These are phyloP conservation scores for Amphiprion clarkii DNA, from an alignment of 2,797 vertebrate species.

Conservation along the genomic window DNA sequence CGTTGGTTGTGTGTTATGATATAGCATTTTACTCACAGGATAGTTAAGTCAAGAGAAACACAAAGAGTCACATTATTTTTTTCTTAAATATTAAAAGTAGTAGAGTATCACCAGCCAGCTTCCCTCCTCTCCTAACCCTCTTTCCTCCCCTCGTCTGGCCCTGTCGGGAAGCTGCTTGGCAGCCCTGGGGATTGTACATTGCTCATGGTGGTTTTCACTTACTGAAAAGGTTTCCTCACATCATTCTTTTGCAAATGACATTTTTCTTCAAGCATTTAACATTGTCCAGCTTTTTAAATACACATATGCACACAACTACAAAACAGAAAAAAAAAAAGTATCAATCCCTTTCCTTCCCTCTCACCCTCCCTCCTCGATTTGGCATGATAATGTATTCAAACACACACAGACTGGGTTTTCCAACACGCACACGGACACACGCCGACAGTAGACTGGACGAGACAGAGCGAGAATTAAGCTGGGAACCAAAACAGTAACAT, in stretches of 20 bases:
- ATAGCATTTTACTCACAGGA: constrained; percentile 83
- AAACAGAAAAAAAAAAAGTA: constrained; percentile 30
- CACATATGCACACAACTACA: constrained; percentile 54
- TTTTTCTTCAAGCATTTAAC: constrained; percentile 81
- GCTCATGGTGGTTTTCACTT: constrained; percentile 80
- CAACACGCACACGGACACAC: constrained; percentile 39
- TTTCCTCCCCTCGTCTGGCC: constrained; percentile 69
- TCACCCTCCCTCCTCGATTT: constrained; percentile 76
- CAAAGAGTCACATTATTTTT: constrained; percentile 77
- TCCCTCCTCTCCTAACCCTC: constrained; percentile 59
- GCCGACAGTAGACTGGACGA: constrained; percentile 60
- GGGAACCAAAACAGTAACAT: constrained; percentile 63
- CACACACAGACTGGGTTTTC: constrained; percentile 61
- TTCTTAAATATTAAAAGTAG: constrained; percentile 84
- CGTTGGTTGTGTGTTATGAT: constrained; percentile 74
- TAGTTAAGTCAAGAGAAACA: constrained; percentile 79
- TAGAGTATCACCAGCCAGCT: constrained; percentile 81
- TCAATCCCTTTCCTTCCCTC: constrained; percentile 80
- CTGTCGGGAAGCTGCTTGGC: constrained; percentile 79
- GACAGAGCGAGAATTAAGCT: constrained; percentile 49
- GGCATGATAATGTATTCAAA: constrained; percentile 81
- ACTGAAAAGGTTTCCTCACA: constrained; percentile 70
- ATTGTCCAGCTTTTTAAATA: constrained; percentile 85
- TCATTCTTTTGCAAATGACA: constrained; percentile 76
- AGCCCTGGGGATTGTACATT: constrained; percentile 87